Evolutionary conservation across 2,797 vertebrate species (phyloP).

Genomic region (Tympanoctomys barrerae): DNA sequence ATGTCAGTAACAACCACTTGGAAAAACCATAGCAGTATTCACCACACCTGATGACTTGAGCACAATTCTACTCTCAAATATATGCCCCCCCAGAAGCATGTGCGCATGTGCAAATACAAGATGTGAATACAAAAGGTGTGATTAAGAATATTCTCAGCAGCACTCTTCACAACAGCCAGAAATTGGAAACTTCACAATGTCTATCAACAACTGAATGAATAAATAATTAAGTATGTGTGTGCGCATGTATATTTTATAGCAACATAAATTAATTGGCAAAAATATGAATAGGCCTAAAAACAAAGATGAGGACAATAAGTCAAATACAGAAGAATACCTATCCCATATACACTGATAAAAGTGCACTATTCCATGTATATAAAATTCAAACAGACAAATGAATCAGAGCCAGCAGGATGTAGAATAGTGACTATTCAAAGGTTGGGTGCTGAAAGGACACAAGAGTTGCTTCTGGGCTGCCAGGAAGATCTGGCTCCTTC

Average conservation of each 20-base stretch:
- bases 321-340: not conserved
- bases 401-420: not conserved
- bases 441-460: not conserved
- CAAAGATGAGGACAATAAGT: not conserved
- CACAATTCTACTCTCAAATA: not conserved
- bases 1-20: not conserved
- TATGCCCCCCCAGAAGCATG: not conserved
- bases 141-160: slow-evolving; percentile 9
- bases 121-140: not conserved
- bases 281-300: slow-evolving; percentile 35
- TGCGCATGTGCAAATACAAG: not conserved
- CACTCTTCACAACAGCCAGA: slow-evolving; percentile 2
- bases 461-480: not conserved
- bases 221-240: not conserved
- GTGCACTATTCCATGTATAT: not conserved
- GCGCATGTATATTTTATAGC: not conserved
- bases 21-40: not conserved
- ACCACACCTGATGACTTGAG: not conserved
- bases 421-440: not conserved
- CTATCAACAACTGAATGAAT: slow-evolving; percentile 28
- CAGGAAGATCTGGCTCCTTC: not conserved
- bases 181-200: slow-evolving; percentile 25
- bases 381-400: slow-evolving; percentile 59
- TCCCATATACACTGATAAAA: not conserved
- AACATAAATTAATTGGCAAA: slow-evolving; percentile 35